phyloP scores from a whole-genome alignment of 2,888 invertebrate genomes.

The Blera fallax region DNA sequence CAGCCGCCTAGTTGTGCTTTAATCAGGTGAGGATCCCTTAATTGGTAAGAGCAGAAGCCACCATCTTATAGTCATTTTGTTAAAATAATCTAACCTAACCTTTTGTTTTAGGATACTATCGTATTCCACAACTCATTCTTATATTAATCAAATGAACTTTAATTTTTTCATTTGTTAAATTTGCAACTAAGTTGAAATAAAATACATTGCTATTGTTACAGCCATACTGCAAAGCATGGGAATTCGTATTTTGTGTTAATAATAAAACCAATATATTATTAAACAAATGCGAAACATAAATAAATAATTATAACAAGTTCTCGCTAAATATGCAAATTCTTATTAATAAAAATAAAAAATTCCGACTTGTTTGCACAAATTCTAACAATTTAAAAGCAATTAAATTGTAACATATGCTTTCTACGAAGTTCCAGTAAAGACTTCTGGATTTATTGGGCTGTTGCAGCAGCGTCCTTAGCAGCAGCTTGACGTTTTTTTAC shows the following conservation, averaged over 20 bases:
- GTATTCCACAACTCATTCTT: too few species aligned
- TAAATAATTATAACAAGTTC: constrained; percentile 7
- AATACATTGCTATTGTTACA: too few species aligned
- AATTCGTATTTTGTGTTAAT: not conserved
- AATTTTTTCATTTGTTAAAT: too few species aligned
- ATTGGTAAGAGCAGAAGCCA: too few species aligned
- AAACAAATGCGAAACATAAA: not conserved
- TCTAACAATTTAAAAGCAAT: not conserved
- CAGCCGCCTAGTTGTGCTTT: too few species aligned
- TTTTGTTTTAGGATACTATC: too few species aligned
- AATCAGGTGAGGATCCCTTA: too few species aligned
- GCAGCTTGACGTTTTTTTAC: constrained; percentile 94
- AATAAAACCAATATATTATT: constrained; percentile 1
- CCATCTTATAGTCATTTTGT: too few species aligned
- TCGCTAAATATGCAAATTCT: not conserved
- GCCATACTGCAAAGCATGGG: too few species aligned
- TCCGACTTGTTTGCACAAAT: not conserved
- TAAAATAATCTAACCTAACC: too few species aligned
- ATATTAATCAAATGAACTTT: too few species aligned
- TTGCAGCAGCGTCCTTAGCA: constrained; percentile 80
- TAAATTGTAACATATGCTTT: not conserved
- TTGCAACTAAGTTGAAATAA: too few species aligned
- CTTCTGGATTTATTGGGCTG: constrained; percentile 50
- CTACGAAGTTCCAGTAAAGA: not conserved
- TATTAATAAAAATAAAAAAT: not conserved